These are phyloP conservation scores for Epizoanthus rinbou DNA, from an alignment of 92 coral and sea anemone genomes.

Conservation along the genomic window DNA sequence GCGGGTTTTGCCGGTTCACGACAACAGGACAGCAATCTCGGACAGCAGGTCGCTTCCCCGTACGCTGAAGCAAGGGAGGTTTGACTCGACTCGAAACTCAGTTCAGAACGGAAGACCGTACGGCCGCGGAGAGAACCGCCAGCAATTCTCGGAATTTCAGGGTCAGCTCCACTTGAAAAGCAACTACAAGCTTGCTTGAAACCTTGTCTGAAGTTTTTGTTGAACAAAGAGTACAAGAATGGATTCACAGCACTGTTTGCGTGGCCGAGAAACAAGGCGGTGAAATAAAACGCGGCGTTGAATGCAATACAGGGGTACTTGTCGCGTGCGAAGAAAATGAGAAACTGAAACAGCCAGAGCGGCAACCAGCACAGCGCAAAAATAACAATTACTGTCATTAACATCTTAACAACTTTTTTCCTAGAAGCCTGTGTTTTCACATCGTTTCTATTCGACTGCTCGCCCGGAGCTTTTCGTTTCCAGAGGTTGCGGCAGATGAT, in stretches of 20 bases:
- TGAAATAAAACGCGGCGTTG: constrained; percentile 61
- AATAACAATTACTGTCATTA: constrained; percentile 64
- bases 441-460: constrained; percentile 58
- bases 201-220: constrained; percentile 77
- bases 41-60: not conserved
- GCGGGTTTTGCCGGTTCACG: not conserved
- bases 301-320: constrained; percentile 60
- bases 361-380: constrained; percentile 89
- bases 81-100: constrained; percentile 21
- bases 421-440: constrained; percentile 52
- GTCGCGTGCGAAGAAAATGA: constrained; percentile 60
- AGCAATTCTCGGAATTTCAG: not conserved
- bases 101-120: constrained; percentile 19
- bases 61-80: constrained; percentile 3
- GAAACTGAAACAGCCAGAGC: constrained; percentile 67
- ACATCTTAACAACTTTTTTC: constrained; percentile 81
- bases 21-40: not conserved
- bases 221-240: constrained; percentile 74
- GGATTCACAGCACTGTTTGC: constrained; percentile 85
- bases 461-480: constrained; percentile 70
- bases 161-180: not conserved
- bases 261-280: constrained; percentile 77
- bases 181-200: constrained; percentile 74
- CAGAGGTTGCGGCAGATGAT: constrained; percentile 73
- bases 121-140: not conserved